Conservation (phyloP, 92 coral and sea anemone genomes). For the Siderastrea radians region DNA sequence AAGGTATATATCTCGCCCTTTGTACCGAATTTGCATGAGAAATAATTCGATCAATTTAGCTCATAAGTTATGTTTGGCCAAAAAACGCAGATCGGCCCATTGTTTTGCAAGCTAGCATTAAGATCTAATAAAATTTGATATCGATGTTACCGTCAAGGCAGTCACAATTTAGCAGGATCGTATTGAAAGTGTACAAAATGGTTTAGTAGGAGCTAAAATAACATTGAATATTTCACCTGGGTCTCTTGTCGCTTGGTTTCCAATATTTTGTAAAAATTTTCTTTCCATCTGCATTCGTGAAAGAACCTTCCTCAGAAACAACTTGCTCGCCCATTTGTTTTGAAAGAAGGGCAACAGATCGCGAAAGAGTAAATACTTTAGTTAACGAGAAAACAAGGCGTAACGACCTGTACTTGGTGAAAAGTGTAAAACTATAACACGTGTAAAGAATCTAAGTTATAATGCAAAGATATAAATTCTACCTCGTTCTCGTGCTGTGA, state of each 20-base stretch:
- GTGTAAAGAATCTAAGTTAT: not conserved
- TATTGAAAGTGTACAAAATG: too few species aligned
- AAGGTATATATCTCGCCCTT: not conserved
- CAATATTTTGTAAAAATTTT: slow-evolving; percentile 68
- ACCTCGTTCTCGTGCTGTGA: slow-evolving; percentile 54
- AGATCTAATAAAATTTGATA: not conserved
- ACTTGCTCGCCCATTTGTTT: not conserved
- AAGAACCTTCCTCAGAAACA: slow-evolving; percentile 43
- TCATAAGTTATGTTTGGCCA: too few species aligned
- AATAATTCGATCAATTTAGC: too few species aligned
- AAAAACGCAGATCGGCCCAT: too few species aligned
- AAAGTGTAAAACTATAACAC: not conserved
- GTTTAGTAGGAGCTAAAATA: not conserved
- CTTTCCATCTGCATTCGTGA: slow-evolving; percentile 54
- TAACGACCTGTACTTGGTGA: not conserved
- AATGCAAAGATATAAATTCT: slow-evolving; percentile 30
- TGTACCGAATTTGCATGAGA: not conserved
- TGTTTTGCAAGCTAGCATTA: not conserved
- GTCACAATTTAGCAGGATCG: too few species aligned
- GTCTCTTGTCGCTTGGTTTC: slow-evolving; percentile 27
- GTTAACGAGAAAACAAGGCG: not conserved
- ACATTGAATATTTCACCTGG: slow-evolving; percentile 32
- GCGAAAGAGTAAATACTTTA: not conserved
- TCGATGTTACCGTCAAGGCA: not conserved
- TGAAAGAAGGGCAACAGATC: not conserved